Evolutionary conservation across 30 jellyfish, hydroid and myxozoan species (phyloP), one percentile per base, ranked within the genome.

Genomic region (Euphysa ruthae): DNA sequence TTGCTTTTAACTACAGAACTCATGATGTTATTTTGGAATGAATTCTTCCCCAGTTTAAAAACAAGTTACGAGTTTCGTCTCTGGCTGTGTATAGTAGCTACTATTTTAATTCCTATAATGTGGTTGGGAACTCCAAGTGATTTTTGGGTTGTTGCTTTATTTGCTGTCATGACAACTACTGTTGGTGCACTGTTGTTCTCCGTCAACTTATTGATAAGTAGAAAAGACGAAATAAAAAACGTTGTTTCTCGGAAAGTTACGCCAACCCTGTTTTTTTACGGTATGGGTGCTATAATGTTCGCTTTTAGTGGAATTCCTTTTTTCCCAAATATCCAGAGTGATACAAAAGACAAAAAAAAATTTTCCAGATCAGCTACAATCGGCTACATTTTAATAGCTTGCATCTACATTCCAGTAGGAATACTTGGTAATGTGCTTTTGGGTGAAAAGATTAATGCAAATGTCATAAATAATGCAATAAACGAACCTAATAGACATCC

Each of bases 91-190:
- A 42, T 63, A 32, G 8, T 32, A 32, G 73, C 73, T 7, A 24
- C 38, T 15, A 23, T 63, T 43, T 42, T 63, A 25, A 15, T 32
- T 1, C 77, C 77, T 18, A 21, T 63, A 6, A 63, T 69, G 10
- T 63, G 35, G 21, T 63, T 63, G 14, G 77, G 77, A 16, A 63
- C 70, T 18, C 77, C 77, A 6, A 63, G 43, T 10, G 77, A 63
- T 15, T 63, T 30, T 43, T 63, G 77, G 77, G 73, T 35, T 2
- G 33, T 63, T 15, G 77, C 77, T 0, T 30, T 63, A 33, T 34
- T 43, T 29, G 77, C 77, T 23, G 33, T 32, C 3, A 21, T 63
- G 2, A 28, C 69, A 13, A 63, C 77, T 29, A 43, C 15, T 29
- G 18, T 30, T 32, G 27, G 43, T 32, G 43, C 43, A 21, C 4